Evolutionary conservation across 2,888 invertebrate species (phyloP).

Genomic region (Phytoseiulus persimilis): DNA sequence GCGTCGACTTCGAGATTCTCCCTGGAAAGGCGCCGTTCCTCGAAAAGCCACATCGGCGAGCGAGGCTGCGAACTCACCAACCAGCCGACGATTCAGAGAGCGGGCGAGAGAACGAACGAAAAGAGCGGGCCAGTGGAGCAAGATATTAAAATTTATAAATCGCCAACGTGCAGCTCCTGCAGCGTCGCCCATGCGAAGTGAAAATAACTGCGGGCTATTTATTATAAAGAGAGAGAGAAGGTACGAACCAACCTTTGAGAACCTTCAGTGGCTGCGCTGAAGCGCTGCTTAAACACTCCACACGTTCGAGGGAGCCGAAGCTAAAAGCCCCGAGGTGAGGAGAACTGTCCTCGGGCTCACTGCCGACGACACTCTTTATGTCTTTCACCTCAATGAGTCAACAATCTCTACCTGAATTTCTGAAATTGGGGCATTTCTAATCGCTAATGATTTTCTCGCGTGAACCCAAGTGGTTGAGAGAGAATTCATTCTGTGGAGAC

Average conservation of each 20-base stretch:
- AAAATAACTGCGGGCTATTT: slow-evolving; percentile 5
- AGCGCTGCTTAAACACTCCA: neutral
- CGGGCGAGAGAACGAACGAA: too few relatives aligned
- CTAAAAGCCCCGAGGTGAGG: neutral
- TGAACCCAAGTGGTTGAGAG: too few relatives aligned
- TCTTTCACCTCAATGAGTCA: neutral
- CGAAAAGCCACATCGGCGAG: neutral
- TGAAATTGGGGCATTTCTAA: neutral
- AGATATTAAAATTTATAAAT: slow-evolving; percentile 5
- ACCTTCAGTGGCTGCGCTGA: neutral
- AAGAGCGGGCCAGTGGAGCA: neutral
- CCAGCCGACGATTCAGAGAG: neutral
- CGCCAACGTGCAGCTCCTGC: slow-evolving; percentile 5
- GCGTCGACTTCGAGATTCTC: neutral
- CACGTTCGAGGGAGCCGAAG: neutral
- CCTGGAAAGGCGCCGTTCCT: neutral
- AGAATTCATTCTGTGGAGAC: too few relatives aligned
- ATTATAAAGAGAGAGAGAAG: neutral
- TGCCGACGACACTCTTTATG: neutral
- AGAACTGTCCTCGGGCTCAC: neutral
- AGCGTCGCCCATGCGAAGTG: neutral
- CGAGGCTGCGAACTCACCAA: neutral
- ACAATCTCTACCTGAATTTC: neutral
- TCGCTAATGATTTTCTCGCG: too few relatives aligned
- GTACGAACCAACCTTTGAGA: neutral